phyloP scores from a whole-genome alignment of 2,888 invertebrate species.

The Leptinotarsa rubiginosa region DNA sequence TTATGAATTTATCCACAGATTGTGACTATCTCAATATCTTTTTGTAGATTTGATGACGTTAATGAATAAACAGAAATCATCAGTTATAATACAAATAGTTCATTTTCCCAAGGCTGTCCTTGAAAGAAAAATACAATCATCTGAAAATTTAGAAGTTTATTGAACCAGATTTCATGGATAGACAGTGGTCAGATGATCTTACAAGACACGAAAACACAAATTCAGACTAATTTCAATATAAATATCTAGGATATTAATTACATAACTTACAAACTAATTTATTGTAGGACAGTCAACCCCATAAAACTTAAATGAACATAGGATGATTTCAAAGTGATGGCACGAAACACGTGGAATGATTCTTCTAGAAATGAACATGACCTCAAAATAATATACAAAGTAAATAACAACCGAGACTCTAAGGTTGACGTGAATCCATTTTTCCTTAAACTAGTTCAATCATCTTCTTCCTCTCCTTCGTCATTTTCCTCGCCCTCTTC shows the following conservation, averaged over 20 bases:
- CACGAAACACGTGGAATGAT: slow-evolving; percentile 24
- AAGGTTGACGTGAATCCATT: slow-evolving; percentile 29
- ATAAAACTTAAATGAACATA: slow-evolving; percentile 27
- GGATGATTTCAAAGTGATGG: slow-evolving; percentile 12
- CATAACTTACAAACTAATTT: slow-evolving; percentile 42
- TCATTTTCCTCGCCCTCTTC: slow-evolving; percentile 65
- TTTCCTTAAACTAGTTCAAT: slow-evolving; percentile 37
- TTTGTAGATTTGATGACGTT: too few species aligned
- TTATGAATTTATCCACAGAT: too few species aligned
- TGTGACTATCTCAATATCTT: too few species aligned
- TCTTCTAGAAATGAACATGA: slow-evolving; percentile 16
- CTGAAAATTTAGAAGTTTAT: slow-evolving; percentile 38
- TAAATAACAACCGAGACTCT: slow-evolving; percentile 25
- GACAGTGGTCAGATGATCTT: slow-evolving; percentile 36
- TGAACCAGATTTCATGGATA: slow-evolving; percentile 38
- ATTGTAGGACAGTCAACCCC: slow-evolving; percentile 38
- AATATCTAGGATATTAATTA: slow-evolving; percentile 42
- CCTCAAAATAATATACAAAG: slow-evolving; percentile 16
- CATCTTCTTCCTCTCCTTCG: slow-evolving; percentile 61
- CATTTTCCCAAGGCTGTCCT: neutral
- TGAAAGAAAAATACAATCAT: neutral
- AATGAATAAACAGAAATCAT: too few species aligned
- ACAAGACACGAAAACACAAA: slow-evolving; percentile 31
- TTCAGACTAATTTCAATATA: slow-evolving; percentile 34
- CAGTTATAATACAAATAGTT: too few species aligned